Conservation (phyloP, 2,888 invertebrate genomes). For the Microctonus brassicae region DNA sequence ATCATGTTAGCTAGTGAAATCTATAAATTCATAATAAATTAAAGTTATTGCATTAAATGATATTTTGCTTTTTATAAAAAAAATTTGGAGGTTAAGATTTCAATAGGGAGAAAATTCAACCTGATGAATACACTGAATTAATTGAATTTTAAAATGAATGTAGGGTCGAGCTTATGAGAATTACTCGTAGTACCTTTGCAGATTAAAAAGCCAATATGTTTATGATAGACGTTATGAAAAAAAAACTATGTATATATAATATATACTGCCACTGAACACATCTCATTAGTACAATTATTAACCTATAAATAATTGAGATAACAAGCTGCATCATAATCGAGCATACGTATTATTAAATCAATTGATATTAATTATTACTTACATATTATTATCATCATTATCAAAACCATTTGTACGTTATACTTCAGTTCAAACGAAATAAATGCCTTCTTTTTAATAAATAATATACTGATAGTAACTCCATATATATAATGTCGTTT, state of each 20-base stretch:
- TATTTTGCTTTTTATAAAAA: not conserved
- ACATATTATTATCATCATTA: conserved; percentile 68
- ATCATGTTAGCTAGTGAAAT: not conserved
- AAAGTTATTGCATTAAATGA: not conserved
- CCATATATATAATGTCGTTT: not conserved
- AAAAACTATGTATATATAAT: conserved; percentile 55
- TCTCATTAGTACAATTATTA: conserved; percentile 68
- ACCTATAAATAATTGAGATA: conserved; percentile 55
- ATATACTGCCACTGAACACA: conserved; percentile 69
- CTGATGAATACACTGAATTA: no score
- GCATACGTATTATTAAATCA: conserved; percentile 55
- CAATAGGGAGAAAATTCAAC: not conserved
- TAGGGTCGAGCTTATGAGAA: conserved; percentile 53
- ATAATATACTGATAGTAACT: conserved; percentile 36
- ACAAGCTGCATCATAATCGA: conserved; percentile 49
- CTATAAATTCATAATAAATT: not conserved
- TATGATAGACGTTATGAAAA: conserved; percentile 44
- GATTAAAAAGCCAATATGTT: conserved; percentile 45
- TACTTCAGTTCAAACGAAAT: conserved; percentile 68
- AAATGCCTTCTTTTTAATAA: conserved; percentile 70
- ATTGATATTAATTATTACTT: conserved; percentile 68
- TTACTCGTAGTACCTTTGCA: conserved; percentile 47
- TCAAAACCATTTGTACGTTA: conserved; percentile 69
- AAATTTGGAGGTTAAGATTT: not conserved
- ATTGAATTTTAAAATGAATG: conserved; percentile 35